A percentile compares a stretch with the other conserved stretches of the same genome.
Evolutionary conservation across 2,113 vertebrate genomes (phyloP).

Genomic region (Papio anubis): DNA sequence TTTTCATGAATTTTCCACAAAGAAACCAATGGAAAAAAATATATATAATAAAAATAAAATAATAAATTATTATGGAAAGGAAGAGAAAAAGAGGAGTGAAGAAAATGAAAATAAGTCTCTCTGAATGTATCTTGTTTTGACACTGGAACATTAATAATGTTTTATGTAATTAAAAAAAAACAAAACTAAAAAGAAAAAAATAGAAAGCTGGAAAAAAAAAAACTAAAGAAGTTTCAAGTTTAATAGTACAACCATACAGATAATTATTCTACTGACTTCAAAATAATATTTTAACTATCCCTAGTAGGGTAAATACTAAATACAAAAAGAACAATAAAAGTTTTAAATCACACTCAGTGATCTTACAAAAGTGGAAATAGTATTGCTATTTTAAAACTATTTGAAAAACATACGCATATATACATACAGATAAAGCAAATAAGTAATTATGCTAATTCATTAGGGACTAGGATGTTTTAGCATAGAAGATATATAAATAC

Average conservation of each 20-base stretch:
- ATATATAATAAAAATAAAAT: too few species aligned
- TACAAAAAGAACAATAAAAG: background rate
- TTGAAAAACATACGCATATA: background rate
- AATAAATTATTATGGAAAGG: too few species aligned
- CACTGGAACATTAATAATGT: too few species aligned
- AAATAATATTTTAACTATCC: background rate
- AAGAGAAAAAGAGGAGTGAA: too few species aligned
- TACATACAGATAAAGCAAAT: background rate
- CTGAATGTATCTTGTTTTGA: too few species aligned
- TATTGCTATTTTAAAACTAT: background rate
- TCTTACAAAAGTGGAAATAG: background rate
- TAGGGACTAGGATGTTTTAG: background rate
- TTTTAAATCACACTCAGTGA: background rate
- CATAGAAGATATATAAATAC: background rate
- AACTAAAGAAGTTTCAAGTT: background rate
- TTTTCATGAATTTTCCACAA: too few species aligned
- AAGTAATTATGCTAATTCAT: background rate
- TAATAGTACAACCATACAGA: background rate
- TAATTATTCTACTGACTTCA: background rate
- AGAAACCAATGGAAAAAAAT: too few species aligned
- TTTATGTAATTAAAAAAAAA: background rate
- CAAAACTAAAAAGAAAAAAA: too few species aligned
- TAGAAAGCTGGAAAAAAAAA: background rate
- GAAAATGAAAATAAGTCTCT: too few species aligned
- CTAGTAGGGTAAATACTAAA: background rate